Base-by-base conservation (phyloP, 1,140 invertebrate species). In the Heliconius eleuchia region DNA sequence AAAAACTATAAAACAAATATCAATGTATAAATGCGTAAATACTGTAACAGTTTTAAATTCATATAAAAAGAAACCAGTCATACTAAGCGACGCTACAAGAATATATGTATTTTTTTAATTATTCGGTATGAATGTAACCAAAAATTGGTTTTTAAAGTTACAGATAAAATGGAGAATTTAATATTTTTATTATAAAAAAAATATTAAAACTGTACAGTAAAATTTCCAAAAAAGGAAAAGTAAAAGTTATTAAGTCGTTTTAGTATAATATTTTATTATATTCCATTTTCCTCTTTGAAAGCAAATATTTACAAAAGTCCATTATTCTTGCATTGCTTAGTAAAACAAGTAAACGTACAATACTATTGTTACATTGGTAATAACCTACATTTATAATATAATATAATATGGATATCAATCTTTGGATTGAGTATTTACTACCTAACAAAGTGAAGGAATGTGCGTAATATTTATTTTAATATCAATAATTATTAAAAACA, bases 1-100 rank as follows among this genome's bases (percentile, higher is more conserved):
- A 90, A 89, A 87, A 92, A 92, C 91, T 94, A 94, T 86, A 92
- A 94, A 94, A 94, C 92, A 92, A 37, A 91, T 88, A 83, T 91
- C 90, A 82, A 86, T 82, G 77, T 83, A 86, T 94, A 94, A 94
- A 94, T 94, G 92, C 92, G 82, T 87, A 87, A 94, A 94, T 94
- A 94, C 91, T 94, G 91, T 85, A 89, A 87, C 82, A 86, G 60
- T 79, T 77, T 74, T 81, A 71, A 66, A 19, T 78, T 78, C 71
- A 81, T 78, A 81, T 66, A 81, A 78, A 71, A 72, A 73, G 74
- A 74, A 74, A 55, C 75, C 74, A 76, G 57, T 78, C 46, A 52
- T 23, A 74, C 60, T 71, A 78, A 81, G 50, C 71, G 71, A 73
- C 73, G 71, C 52, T 60, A n/a, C 71, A 78, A 73, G 71, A 78